Conservation (phyloP, 2,113 vertebrate genomes). For the Raja brachyura region DNA sequence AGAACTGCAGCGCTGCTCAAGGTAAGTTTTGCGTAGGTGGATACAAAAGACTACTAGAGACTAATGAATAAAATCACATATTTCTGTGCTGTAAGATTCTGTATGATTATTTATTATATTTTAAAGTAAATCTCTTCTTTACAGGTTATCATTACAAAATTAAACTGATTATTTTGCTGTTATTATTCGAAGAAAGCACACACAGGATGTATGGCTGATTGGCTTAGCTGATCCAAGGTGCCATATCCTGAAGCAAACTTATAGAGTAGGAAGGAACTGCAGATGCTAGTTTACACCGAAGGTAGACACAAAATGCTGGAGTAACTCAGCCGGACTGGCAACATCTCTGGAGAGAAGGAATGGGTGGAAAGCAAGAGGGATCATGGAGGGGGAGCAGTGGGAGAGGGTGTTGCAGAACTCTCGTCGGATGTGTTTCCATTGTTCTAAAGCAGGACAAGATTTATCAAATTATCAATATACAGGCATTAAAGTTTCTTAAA, state of each 20-base stretch:
- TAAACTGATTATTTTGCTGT: not conserved
- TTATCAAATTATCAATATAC: not conserved
- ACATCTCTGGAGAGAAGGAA: too few relatives aligned
- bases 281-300: too few relatives aligned
- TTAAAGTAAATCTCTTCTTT: not conserved
- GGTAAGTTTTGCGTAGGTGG: too few relatives aligned
- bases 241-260: not conserved
- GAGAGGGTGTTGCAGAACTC: too few relatives aligned
- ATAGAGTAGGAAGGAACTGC: not conserved
- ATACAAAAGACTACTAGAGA: too few relatives aligned
- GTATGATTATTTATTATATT: not conserved
- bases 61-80: not conserved
- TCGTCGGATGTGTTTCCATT: not conserved
- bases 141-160: not conserved
- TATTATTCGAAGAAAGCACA: not conserved
- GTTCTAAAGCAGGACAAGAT: slow-evolving; percentile 26
- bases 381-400: too few relatives aligned
- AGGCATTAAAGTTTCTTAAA: not conserved
- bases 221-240: not conserved
- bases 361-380: too few relatives aligned
- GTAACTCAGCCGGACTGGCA: too few relatives aligned
- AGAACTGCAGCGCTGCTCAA: too few relatives aligned
- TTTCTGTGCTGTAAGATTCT: not conserved
- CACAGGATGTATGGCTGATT: not conserved
- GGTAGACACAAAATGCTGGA: too few relatives aligned